Evolutionary conservation across 1,140 invertebrate species (phyloP), one percentile per base, ranked within the genome.

Genomic region (Muscidifurax raptorellus): DNA sequence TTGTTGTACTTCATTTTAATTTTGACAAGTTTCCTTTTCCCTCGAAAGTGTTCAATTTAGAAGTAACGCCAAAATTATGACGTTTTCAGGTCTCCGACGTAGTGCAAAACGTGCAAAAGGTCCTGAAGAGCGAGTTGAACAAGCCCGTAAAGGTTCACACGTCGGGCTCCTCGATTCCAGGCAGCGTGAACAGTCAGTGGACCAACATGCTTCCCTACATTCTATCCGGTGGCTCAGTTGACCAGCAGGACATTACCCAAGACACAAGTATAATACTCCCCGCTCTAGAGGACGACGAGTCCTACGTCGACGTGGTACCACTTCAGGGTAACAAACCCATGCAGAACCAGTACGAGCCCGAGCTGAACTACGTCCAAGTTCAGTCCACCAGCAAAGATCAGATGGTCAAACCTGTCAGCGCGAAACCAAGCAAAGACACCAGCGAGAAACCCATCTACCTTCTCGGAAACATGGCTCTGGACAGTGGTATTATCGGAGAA

Each of bases 71-170:
- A n/a, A n/a, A n/a, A n/a, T n/a, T n/a, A n/a, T 30, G 28, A 6
- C 7, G 6, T n/a, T 67, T 67, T 67, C 66, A 96, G 91, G 96
- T 97, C 4, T 95, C 96, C 85, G 96, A 95, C 85, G 96, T 97
- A 9, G 95, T 97, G 0, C 95, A 95, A 71, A 97, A 96, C 88
- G 96, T 97, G 3, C 96, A 97, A 89, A 96, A 95, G 90, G 96
- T 97, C 18, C 90, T 97, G 0, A 96, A 96, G 92, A 95, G 95
- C 67, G 96, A 97, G 92, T 95, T 97, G 89, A 95, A 94, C 78
- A 96, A 95, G 90, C 94, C 94, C 22, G 90, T 93, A 0, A 92
- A 94, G 44, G 93, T 95, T 18, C 91, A 92, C 47, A 92, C 91
- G 66, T 91, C 92, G 0, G 93, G 95, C 1, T 96, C 67, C 94